phyloP scores from a whole-genome alignment of 2,113 vertebrate genomes.

The Hippocampus guttulatus region DNA sequence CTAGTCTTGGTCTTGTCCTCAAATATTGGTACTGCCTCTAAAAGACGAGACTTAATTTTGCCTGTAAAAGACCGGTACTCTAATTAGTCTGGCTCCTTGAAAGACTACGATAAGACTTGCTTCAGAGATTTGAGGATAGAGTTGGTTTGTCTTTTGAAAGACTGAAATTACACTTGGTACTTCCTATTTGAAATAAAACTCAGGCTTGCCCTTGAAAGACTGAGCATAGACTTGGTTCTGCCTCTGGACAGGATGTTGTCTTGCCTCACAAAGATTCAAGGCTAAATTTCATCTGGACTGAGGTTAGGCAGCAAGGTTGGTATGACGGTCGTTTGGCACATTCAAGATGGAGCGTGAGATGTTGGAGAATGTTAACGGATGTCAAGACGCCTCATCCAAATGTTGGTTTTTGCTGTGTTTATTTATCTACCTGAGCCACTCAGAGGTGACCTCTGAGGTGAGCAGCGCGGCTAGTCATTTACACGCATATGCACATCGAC shows the following conservation, averaged over 20 bases:
- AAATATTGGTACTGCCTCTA: background rate
- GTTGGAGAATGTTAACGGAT: constrained; percentile 45
- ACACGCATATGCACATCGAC: constrained; percentile 13
- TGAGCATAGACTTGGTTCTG: background rate
- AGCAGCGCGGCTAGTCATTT: constrained; percentile 39
- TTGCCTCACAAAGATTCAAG: background rate
- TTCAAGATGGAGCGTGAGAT: constrained; percentile 38
- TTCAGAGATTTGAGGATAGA: background rate
- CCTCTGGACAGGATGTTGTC: background rate
- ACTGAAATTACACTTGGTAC: background rate
- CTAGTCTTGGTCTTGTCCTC: background rate
- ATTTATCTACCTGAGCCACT: constrained; percentile 64
- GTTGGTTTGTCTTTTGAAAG: background rate
- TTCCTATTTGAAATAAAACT: background rate
- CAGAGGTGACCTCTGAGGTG: constrained; percentile 58
- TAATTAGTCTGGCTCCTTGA: background rate
- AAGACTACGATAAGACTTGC: background rate
- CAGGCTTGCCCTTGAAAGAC: background rate
- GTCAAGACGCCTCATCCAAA: constrained; percentile 49
- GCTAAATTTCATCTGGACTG: background rate
- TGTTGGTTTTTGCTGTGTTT: constrained; percentile 63
- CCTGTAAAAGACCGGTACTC: background rate
- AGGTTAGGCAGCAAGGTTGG: background rate
- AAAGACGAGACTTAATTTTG: background rate
- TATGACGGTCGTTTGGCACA: constrained; percentile 41